Evolutionary conservation across 2,113 vertebrate species (phyloP), one percentile per base, ranked within the genome.

Genomic region (Ciconia maguari): DNA sequence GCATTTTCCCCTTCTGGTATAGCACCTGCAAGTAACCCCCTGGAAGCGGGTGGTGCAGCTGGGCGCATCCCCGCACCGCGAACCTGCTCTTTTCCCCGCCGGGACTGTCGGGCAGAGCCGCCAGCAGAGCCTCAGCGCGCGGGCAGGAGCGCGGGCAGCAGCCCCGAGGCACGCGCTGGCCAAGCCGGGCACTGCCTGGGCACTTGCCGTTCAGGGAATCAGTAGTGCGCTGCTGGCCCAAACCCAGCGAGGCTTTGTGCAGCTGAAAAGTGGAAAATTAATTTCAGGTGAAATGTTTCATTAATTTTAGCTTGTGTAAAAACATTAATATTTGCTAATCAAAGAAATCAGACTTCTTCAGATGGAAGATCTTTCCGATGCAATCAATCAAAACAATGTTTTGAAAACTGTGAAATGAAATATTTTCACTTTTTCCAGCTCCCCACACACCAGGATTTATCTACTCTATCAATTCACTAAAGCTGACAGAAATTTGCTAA

Each of bases 121-220:
- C 29, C 32, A 1, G 52, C 66, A 48, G 46, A n/a, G 9, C 12
- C 49, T 38, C 38, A 38, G 38, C 38, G 38, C 38, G 38, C 38
- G 38, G 3, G 13, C 11, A 11, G 66, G 36, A 13, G 32, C 10
- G 8, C 2, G 1, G 29, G 46, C 16, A 1, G 61, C 65, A 11
- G 48, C 42, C 6, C 66, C 38, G 0, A 1, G 41, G 61, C 46
- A 24, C 6, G 0, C 13, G 1, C 22, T 1, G 4, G 2, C 18
- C 58, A 18, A 0, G 1, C 48, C 2, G 0, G n/a, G 29, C 51
- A 10, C 15, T 1, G n/a, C 30, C n/a, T 0, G 1, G 32, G 16
- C 42, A 1, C 15, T 7, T 0, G 14, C 49, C 17, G 14, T 3
- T 36, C 49, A 1, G 3, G 7, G 24, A 16, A 6, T 10, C 48